Percentiles rank a stretch among this genome's conserved stretches.
These are phyloP conservation scores for Manis javanica DNA, from an alignment of 2,797 vertebrate genomes.

Conservation along the genomic window DNA sequence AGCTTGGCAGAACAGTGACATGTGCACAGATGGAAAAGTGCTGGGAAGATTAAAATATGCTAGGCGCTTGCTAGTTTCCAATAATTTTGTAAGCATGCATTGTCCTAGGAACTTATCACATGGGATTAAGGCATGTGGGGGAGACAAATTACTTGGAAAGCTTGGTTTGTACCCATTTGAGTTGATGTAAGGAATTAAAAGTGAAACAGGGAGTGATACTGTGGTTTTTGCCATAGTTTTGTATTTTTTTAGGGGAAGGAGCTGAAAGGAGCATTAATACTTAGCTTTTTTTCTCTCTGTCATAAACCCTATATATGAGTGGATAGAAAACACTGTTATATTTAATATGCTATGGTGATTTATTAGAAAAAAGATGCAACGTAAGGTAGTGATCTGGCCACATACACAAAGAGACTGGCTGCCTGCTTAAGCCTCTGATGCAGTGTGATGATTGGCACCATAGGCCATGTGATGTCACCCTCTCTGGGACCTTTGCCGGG, in stretches of 20 bases:
- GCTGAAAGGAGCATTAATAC: neutral
- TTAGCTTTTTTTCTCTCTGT: neutral
- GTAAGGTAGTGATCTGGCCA: neutral
- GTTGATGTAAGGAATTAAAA: neutral
- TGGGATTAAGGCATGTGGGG: neutral
- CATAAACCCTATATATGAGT: neutral
- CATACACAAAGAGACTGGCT: neutral
- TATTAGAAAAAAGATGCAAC: neutral
- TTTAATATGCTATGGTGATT: neutral
- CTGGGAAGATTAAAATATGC: neutral
- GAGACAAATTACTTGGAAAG: neutral
- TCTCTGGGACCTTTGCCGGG: slow-evolving; percentile 40
- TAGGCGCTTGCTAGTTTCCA: neutral
- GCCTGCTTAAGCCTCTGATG: neutral
- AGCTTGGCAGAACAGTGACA: neutral
- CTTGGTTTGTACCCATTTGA: neutral
- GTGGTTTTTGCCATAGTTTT: neutral
- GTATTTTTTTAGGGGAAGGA: neutral
- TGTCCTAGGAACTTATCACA: neutral
- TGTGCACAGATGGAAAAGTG: neutral
- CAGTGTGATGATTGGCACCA: neutral
- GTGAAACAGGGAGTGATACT: neutral
- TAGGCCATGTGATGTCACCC: neutral
- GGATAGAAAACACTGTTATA: neutral
- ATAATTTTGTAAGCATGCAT: neutral